Evolutionary conservation across 2,888 invertebrate species (phyloP).

Genomic region (Dusona sp.): DNA sequence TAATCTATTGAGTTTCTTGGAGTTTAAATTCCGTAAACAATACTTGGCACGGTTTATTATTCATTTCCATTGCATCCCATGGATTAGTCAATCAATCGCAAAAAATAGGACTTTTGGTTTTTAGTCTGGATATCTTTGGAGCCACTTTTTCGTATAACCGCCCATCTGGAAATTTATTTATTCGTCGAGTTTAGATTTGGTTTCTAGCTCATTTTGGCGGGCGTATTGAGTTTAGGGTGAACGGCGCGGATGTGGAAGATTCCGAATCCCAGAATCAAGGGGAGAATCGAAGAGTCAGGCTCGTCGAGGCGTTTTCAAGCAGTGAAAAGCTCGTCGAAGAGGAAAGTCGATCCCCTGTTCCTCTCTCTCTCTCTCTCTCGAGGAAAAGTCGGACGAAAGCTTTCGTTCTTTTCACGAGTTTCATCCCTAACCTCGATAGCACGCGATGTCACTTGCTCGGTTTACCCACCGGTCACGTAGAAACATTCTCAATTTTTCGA

Average conservation of each 20-base stretch:
- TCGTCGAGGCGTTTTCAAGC: not conserved
- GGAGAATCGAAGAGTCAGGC: conserved; percentile 23
- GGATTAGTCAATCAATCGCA: not conserved
- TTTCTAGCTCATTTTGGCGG: not conserved
- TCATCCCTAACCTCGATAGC: conserved; percentile 23
- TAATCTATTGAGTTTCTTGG: not conserved
- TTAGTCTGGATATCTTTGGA: not conserved
- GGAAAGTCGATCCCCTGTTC: conserved; percentile 43
- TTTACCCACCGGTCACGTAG: conserved; percentile 61
- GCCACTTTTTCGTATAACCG: not conserved
- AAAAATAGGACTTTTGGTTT: not conserved
- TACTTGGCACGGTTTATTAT: not conserved
- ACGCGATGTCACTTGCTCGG: conserved; percentile 35
- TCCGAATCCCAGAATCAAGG: conserved; percentile 31
- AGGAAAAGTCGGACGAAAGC: not conserved
- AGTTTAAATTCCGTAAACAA: not conserved
- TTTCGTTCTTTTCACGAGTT: conserved; percentile 20
- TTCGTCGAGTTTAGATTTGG: not conserved
- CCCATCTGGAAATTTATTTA: not conserved
- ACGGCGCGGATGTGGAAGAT: not conserved
- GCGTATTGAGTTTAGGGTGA: not conserved
- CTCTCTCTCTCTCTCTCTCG: not conserved
- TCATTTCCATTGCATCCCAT: not conserved
- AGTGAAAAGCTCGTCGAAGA: conserved; percentile 24
- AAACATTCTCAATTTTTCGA: conserved; percentile 66